Conservation (phyloP, 2,888 invertebrate genomes). For the Ligdia adustata region DNA sequence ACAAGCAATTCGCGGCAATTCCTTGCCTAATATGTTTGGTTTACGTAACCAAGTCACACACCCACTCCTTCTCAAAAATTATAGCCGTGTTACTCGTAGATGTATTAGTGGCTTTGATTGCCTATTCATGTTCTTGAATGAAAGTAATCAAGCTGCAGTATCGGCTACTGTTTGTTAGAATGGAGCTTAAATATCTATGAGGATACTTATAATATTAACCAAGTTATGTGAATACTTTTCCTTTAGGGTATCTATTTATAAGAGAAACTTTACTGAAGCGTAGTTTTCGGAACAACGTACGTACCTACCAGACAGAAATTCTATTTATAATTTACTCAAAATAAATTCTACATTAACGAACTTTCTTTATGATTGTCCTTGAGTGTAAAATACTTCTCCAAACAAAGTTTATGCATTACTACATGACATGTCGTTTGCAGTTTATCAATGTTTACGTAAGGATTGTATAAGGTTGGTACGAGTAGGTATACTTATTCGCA, state of each 20-base stretch:
- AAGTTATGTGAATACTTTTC: no score
- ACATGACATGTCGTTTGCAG: conserved; percentile 13
- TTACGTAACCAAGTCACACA: conserved; percentile 5
- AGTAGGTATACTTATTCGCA: conserved; percentile 34
- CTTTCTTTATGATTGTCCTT: no score
- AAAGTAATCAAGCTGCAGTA: conserved; percentile 7
- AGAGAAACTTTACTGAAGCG: no score
- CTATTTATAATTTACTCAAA: no score
- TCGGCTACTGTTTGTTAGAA: no score
- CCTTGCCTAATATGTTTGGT: conserved; percentile 18
- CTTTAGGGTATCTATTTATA: no score
- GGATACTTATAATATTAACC: no score
- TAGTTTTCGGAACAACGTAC: no score
- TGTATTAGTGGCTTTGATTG: conserved; percentile 15
- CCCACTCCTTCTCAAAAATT: background rate
- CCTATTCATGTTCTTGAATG: conserved; percentile 13
- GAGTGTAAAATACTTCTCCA: conserved; percentile 3
- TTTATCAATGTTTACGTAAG: conserved; percentile 20
- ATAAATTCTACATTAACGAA: no score
- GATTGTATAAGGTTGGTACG: conserved; percentile 1
- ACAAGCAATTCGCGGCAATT: conserved; percentile 11
- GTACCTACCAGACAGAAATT: no score
- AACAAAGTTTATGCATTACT: conserved; percentile 11
- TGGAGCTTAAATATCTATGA: no score
- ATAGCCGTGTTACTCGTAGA: conserved; percentile 1